These are phyloP conservation scores for Lapara coniferarum DNA, from an alignment of 2,888 invertebrate genomes.

Conservation along the genomic window DNA sequence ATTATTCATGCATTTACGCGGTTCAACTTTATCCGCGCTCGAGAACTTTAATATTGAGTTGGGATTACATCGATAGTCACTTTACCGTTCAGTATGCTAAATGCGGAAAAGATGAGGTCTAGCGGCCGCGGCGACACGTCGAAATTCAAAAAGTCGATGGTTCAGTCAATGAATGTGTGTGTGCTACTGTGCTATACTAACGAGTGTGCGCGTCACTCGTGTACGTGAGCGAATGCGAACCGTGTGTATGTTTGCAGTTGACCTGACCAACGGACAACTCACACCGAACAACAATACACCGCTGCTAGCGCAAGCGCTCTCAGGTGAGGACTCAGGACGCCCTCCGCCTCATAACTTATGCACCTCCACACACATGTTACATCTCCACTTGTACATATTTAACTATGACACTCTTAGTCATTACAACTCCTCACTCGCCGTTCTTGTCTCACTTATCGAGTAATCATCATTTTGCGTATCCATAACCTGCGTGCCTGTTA, in stretches of 20 bases:
- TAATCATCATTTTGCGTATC: conserved; percentile 26
- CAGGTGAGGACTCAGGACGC: conserved; percentile 87
- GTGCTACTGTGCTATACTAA: conserved; percentile 63
- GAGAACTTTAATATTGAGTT: conserved; percentile 72
- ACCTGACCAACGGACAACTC: conserved; percentile 97
- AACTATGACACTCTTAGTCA: conserved; percentile 26
- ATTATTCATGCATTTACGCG: conserved; percentile 81
- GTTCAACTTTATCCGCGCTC: conserved; percentile 68
- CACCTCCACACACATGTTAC: conserved; percentile 41
- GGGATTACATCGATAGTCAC: conserved; percentile 74
- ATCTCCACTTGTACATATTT: conserved; percentile 29
- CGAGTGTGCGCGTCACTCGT: conserved; percentile 67
- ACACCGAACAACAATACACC: conserved; percentile 98
- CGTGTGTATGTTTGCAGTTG: conserved; percentile 92
- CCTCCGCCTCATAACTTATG: conserved; percentile 47
- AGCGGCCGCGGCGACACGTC: conserved; percentile 47
- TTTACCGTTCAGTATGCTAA: conserved; percentile 71
- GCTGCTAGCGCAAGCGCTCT: conserved; percentile 96
- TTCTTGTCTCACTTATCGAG: conserved; percentile 12
- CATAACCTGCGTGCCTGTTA: background rate
- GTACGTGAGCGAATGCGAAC: conserved; percentile 83
- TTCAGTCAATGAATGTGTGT: conserved; percentile 78
- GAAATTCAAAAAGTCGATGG: conserved; percentile 64
- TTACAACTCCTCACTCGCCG: conserved; percentile 18
- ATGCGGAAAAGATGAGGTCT: conserved; percentile 63